Evolutionary conservation across 2,888 invertebrate species (phyloP), one percentile per base, ranked within the genome.

Genomic region (Clanis bilineata): DNA sequence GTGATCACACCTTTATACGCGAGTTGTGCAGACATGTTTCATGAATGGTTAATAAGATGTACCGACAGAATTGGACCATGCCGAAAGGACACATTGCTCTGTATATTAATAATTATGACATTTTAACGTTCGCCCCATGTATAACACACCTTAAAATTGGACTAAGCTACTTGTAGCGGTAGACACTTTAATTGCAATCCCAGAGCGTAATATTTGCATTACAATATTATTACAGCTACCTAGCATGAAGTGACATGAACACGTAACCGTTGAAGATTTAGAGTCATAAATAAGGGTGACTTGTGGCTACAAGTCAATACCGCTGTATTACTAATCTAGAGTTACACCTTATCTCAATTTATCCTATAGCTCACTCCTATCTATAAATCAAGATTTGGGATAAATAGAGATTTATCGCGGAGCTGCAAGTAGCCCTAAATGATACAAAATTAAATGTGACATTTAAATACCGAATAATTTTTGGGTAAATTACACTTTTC

Each of bases 201-300:
- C 32, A 32, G 51, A 51, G 18, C 32, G 44, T 12, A 45, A 59
- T 59, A 59, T 59, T 28, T 44, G 59, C 59, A 32, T 38, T 43
- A 32, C 55, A 56, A 32, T 51, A 51, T 51, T 51, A 66, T 64
- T 62, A 32, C 6, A 36, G 59, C 64, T 15, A 59, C 44, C 55
- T 51, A 51, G 32, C 32, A 51, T 18, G 51, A 51, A 3, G 32
- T 3, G 51, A 51, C 28, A 51, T 18, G 18, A 18, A 1, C 9
- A 12, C 2, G 2, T 32, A 51, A 18, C 18, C 10, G 18, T 45
- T 51, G 28, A 51, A 10, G 32, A 10, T 51, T 41, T 7, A 3
- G 18, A 18, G 18, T 18, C 32, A 18, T 18, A 9, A 18, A 41
- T n/a, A n/a, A n/a, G n/a, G n/a, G n/a, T n/a, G n/a, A n/a, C n/a